Evolutionary conservation across 2,113 vertebrate genomes (phyloP).

Genomic region (Eulemur rufifrons): DNA sequence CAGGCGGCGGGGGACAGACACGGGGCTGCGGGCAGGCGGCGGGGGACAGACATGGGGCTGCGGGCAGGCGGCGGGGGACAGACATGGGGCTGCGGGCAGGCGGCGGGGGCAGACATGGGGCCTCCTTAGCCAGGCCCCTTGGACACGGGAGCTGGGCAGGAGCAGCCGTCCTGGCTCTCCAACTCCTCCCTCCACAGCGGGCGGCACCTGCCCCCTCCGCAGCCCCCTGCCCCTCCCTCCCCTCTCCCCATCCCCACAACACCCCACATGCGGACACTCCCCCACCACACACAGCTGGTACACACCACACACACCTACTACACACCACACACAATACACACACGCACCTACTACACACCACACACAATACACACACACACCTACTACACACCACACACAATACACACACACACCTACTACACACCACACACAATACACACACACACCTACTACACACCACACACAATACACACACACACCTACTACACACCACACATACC

Average conservation of each 20-base stretch:
- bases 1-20: not conserved
- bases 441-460: not conserved
- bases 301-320: not conserved
- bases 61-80: not conserved
- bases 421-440: too few species aligned
- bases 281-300: too few species aligned
- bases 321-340: not conserved
- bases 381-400: not conserved
- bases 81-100: not conserved
- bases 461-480: not conserved
- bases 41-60: not conserved
- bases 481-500: not conserved
- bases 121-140: not conserved
- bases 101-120: not conserved
- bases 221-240: too few species aligned
- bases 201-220: not conserved
- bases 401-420: not conserved
- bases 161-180: not conserved
- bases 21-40: too few species aligned
- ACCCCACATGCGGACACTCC: too few species aligned
- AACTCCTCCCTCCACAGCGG: too few species aligned
- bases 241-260: too few species aligned
- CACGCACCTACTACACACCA: not conserved
- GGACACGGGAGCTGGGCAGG: too few species aligned
- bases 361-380: not conserved